phyloP scores from a whole-genome alignment of 1,140 invertebrate species.

The Solenopsis fugax region DNA sequence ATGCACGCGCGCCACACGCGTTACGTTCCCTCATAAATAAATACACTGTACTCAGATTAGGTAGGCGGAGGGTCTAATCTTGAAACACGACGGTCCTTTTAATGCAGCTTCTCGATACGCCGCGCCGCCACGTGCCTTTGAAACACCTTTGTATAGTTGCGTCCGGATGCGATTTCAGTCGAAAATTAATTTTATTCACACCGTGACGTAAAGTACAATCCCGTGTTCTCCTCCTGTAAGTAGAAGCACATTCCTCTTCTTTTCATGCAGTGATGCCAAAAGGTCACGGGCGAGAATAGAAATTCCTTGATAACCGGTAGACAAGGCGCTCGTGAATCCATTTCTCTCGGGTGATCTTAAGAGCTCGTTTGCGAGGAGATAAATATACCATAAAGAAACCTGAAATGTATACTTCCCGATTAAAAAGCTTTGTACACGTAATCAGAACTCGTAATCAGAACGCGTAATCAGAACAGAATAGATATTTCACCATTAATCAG shows the following conservation, averaged over 20 bases:
- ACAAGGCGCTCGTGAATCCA: slow-evolving; percentile 63
- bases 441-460: slow-evolving; percentile 24
- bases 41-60: slow-evolving; percentile 4
- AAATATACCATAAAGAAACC: slow-evolving; percentile 42
- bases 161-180: slow-evolving; percentile 51
- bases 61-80: slow-evolving; percentile 75
- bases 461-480: not conserved
- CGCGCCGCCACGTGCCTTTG: slow-evolving; percentile 8
- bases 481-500: slow-evolving; percentile 53
- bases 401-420: slow-evolving; percentile 2
- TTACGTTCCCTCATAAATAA: slow-evolving; percentile 36
- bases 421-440: slow-evolving; percentile 4
- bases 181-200: slow-evolving; percentile 78
- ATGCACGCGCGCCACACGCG: not conserved
- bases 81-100: slow-evolving; percentile 77
- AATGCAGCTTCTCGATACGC: slow-evolving; percentile 66
- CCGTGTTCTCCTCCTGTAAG: slow-evolving; percentile 60
- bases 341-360: slow-evolving; percentile 68
- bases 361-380: slow-evolving; percentile 53
- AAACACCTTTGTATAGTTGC: slow-evolving; percentile 5
- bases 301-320: slow-evolving; percentile 15
- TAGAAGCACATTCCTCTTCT: slow-evolving; percentile 23
- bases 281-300: slow-evolving; percentile 39
- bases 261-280: slow-evolving; percentile 2
- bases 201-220: slow-evolving; percentile 71